phyloP scores from a whole-genome alignment of 2,888 invertebrate species.

The Tenthredo amoena region DNA sequence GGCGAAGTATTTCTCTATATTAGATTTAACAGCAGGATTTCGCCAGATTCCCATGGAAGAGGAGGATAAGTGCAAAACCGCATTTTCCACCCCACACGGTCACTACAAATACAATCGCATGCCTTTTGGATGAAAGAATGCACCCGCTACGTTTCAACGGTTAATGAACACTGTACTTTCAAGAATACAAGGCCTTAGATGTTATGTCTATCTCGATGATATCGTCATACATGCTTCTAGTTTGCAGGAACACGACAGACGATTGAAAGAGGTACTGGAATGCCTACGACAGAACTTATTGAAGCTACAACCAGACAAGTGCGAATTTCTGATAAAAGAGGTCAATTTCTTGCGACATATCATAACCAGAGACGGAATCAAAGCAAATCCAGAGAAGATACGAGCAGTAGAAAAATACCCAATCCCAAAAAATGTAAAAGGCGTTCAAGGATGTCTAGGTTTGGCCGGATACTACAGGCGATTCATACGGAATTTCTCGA shows the following conservation, averaged over 20 bases:
- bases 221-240: constrained; percentile 6
- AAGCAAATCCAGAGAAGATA: constrained; percentile 55
- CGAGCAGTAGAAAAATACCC: constrained; percentile 54
- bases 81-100: too few relatives aligned
- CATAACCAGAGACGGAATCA: constrained; percentile 21
- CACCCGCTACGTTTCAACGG: too few relatives aligned
- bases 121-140: too few relatives aligned
- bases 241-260: constrained; percentile 2
- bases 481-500: constrained; percentile 47
- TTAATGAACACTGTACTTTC: too few relatives aligned
- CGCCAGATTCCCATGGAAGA: too few relatives aligned
- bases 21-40: constrained; percentile 40
- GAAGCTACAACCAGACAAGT: constrained; percentile 48
- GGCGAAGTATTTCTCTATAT: constrained; percentile 55
- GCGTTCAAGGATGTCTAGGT: constrained; percentile 54
- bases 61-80: too few relatives aligned
- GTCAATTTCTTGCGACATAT: constrained; percentile 54
- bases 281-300: not conserved
- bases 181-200: too few relatives aligned
- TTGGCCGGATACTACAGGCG: constrained; percentile 35
- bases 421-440: constrained; percentile 51
- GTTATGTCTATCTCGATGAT: constrained; percentile 5
- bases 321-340: constrained; percentile 54
- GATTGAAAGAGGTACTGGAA: constrained; percentile 11
- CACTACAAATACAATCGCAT: too few relatives aligned